Evolutionary conservation across 2,113 vertebrate species (phyloP), one percentile per base, ranked within the genome.

Genomic region (Xenopus tropicalis): DNA sequence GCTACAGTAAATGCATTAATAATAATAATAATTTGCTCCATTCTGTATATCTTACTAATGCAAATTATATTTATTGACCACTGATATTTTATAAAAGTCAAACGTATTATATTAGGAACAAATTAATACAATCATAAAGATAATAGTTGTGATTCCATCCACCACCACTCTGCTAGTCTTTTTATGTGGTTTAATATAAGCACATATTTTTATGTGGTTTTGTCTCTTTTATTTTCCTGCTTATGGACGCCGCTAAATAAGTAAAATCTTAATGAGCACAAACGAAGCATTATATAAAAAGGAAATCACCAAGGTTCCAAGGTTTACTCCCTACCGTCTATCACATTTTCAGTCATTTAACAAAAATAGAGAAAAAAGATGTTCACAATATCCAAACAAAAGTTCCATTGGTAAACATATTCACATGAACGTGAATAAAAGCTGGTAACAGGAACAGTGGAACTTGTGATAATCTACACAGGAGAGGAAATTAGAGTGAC

Each of bases 401-500:
- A 29, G 17, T 42, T 43, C 19, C 10, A 19, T 43, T 22, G 19
- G 37, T 64, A 29, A 17, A 43, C 19, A 54, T 54, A 54, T 54
- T 54, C 17, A 11, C 62, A 64, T 42, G 37, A 48, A 66, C 20
- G 21, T 48, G 44, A 16, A 14, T 46, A 48, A 43, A 48, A 66
- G 64, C 64, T 51, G 64, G 21, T 48, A 20, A 56, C 46, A 68
- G 14, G 14, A 29, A 54, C 66, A 54, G 12, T 17, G 14, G 46
- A 19, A n/a, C 24, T 23, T 68, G 11, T 68, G 46, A 14, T 56
- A n/a, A 46, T 62, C 22, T 21, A 52, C 48, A 23, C 20, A 8
- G 44, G 48, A 63, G 61, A 54, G 57, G 42, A 44, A 69, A 63
- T 69, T 69, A 76, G 65, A 68, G 43, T 52, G 48, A 62, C 24